These are phyloP conservation scores for Diadromus collaris DNA, from an alignment of 2,888 invertebrate species.

Conservation along the genomic window DNA sequence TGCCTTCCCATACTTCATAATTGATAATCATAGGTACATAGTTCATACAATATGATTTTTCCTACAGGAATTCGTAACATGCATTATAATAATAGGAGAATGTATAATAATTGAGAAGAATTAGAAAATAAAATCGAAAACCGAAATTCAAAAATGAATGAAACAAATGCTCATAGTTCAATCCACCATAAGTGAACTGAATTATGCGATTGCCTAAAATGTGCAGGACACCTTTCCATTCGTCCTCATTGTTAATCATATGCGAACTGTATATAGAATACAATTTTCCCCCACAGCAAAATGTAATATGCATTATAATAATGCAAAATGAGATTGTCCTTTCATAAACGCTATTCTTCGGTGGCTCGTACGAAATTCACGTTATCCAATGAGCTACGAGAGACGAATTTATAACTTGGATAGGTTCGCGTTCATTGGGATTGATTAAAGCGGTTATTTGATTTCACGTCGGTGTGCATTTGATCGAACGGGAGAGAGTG, in stretches of 20 bases:
- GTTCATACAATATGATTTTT: conserved; percentile 7
- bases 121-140: conserved; percentile 30
- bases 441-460: conserved; percentile 64
- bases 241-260: conserved; percentile 1
- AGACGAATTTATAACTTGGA: conserved; percentile 60
- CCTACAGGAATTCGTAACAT: too few species aligned
- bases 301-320: conserved; percentile 5
- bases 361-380: conserved; percentile 37
- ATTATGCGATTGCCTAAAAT: neutral
- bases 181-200: neutral
- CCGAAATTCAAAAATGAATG: too few species aligned
- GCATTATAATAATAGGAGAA: conserved; percentile 15
- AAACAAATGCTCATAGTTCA: neutral
- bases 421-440: conserved; percentile 54
- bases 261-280: neutral
- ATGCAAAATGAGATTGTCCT: conserved; percentile 12
- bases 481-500: conserved; percentile 30
- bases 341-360: conserved; percentile 26
- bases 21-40: neutral
- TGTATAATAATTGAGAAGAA: too few species aligned
- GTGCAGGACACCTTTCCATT: conserved; percentile 1
- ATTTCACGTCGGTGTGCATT: conserved; percentile 60
- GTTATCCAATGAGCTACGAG: conserved; percentile 44
- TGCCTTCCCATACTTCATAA: conserved; percentile 17
- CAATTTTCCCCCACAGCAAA: neutral